phyloP scores from a whole-genome alignment of 1,140 invertebrate genomes.

The Heliconius melpomene region DNA sequence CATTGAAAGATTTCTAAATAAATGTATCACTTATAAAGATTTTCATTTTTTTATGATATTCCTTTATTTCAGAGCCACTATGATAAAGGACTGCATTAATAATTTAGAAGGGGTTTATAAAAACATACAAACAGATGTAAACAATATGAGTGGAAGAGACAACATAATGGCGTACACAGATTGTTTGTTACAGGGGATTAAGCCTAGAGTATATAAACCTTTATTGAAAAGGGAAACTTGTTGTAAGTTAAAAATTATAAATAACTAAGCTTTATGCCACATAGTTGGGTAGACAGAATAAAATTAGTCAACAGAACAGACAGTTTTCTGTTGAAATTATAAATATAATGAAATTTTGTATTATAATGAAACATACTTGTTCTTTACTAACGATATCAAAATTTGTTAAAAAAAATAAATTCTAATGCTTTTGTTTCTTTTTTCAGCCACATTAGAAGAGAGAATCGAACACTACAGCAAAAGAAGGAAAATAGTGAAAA shows the following conservation, averaged over 20 bases:
- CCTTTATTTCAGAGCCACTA: conserved; percentile 82
- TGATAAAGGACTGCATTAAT: conserved; percentile 87
- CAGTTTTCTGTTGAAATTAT: too few species aligned
- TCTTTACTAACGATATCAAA: too few species aligned
- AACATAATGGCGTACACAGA: conserved; percentile 78
- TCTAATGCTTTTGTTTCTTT: conserved; percentile 8
- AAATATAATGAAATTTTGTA: too few species aligned
- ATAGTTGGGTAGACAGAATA: too few species aligned
- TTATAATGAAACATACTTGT: too few species aligned
- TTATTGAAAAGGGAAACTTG: conserved; percentile 88
- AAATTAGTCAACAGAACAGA: too few species aligned
- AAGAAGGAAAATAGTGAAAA: conserved; percentile 71
- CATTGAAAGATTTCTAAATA: too few species aligned
- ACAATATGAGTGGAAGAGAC: conserved; percentile 10
- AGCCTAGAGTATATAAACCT: conserved; percentile 86
- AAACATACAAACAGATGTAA: background rate
- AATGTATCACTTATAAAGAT: too few species aligned
- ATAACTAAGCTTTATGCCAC: too few species aligned
- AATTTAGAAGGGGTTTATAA: conserved; percentile 78
- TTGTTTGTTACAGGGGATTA: conserved; percentile 86
- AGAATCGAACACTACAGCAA: conserved; percentile 88
- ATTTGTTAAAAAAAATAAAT: too few species aligned
- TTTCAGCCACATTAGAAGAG: conserved; percentile 88
- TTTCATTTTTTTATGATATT: background rate
- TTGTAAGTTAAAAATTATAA: conserved; percentile 77